A percentile compares a stretch with the other conserved stretches of the same genome.
These are phyloP conservation scores for Onchidella celtica DNA, from an alignment of 2,888 invertebrate species.

Conservation along the genomic window DNA sequence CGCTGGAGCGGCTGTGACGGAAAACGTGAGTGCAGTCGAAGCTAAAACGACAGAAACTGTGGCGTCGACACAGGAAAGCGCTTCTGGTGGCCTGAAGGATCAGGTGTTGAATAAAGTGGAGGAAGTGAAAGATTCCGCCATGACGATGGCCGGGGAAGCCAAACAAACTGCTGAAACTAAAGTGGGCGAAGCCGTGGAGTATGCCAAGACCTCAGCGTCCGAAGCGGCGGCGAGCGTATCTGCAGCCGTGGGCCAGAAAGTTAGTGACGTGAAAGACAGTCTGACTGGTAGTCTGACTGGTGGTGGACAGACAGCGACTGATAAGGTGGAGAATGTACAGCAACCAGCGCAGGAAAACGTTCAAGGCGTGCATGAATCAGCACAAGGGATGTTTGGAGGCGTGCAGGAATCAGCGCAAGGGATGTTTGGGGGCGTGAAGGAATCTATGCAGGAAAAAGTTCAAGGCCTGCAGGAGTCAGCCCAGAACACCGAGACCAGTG, in stretches of 20 bases:
- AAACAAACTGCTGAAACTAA: slow-evolving; percentile 40
- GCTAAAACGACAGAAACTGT: background rate
- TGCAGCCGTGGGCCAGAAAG: background rate
- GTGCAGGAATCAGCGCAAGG: background rate
- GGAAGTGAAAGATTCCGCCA: slow-evolving; percentile 4
- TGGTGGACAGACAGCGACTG: background rate
- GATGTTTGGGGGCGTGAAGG: background rate
- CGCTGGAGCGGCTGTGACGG: background rate
- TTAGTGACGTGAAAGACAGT: background rate
- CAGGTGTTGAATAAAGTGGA: background rate
- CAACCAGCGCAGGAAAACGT: background rate
- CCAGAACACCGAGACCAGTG: background rate
- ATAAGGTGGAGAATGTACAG: background rate
- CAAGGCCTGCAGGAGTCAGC: background rate
- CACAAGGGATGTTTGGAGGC: background rate
- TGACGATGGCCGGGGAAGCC: slow-evolving; percentile 4
- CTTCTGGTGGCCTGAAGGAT: slow-evolving; percentile 12
- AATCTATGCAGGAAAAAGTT: background rate
- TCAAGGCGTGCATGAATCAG: background rate
- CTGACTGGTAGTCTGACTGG: background rate
- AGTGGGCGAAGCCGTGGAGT: slow-evolving; percentile 22
- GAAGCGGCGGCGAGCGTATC: background rate
- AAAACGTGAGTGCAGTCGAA: background rate
- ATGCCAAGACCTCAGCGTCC: background rate
- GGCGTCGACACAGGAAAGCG: slow-evolving; percentile 29